phyloP scores from a whole-genome alignment of 2,888 invertebrate species.

The Agonopterix alstromeriana region DNA sequence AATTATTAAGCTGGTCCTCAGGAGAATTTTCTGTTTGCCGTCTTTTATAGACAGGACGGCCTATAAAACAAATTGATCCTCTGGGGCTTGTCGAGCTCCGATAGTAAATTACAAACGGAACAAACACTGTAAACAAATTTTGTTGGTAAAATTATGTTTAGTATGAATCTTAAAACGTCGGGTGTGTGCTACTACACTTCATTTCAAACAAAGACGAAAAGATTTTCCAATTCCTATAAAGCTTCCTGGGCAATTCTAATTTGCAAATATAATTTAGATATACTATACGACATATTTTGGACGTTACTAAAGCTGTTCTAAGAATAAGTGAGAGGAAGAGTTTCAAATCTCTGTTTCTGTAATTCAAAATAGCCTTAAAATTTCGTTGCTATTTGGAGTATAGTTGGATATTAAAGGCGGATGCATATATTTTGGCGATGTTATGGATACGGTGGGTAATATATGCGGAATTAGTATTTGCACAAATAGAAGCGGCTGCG shows the following conservation, averaged over 20 bases:
- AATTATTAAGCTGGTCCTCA: conserved; percentile 41
- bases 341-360: no score
- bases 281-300: no score
- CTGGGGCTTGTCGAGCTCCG: conserved; percentile 38
- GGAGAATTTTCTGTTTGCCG: conserved; percentile 44
- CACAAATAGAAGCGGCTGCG: conserved; percentile 4
- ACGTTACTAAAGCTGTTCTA: no score
- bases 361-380: no score
- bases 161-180: background rate
- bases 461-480: conserved; percentile 23
- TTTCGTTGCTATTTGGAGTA: no score
- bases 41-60: conserved; percentile 50
- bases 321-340: no score
- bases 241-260: no score
- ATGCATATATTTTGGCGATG: conserved; percentile 1
- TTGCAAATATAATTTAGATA: no score
- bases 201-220: no score
- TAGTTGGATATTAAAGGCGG: background rate
- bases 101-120: conserved; percentile 40
- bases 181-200: background rate
- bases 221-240: no score
- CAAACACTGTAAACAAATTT: conserved; percentile 22
- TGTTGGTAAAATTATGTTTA: conserved; percentile 1
- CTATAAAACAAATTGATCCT: conserved; percentile 52
- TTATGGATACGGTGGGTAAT: conserved; percentile 13